A percentile compares a stretch with the other conserved stretches of the same genome.
phyloP scores from a whole-genome alignment of 2,888 invertebrate genomes.

The Notodromas monacha region DNA sequence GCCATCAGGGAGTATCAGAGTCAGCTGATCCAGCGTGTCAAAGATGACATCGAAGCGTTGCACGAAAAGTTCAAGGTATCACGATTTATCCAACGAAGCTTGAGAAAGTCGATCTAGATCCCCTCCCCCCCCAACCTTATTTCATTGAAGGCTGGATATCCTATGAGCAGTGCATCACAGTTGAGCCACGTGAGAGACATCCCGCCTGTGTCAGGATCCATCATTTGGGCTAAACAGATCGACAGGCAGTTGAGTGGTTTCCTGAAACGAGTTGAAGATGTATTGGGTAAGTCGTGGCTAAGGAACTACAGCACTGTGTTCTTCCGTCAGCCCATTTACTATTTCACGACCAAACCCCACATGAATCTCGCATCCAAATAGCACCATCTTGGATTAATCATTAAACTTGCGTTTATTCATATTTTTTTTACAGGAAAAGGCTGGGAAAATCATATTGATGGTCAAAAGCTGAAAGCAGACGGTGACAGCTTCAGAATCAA shows the following conservation, averaged over 20 bases:
- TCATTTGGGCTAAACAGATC: constrained; percentile 96
- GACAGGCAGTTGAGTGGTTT: constrained; percentile 87
- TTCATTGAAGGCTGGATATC: constrained; percentile 61
- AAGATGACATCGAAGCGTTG: constrained; percentile 86
- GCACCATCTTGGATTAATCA: too few species aligned
- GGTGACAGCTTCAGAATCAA: constrained; percentile 90
- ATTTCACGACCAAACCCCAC: too few species aligned
- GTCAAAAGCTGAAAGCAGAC: constrained; percentile 81
- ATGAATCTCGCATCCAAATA: too few species aligned
- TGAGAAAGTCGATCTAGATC: constrained; percentile 1
- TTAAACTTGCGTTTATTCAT: too few species aligned
- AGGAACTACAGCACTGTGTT: constrained; percentile 8
- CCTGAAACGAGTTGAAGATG: constrained; percentile 84
- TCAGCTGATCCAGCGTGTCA: constrained; percentile 88
- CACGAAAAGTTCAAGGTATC: constrained; percentile 86
- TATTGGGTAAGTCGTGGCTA: constrained; percentile 32
- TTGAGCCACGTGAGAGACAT: constrained; percentile 71
- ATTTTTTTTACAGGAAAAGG: constrained; percentile 33
- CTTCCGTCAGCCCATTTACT: too few species aligned
- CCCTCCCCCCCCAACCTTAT: too few species aligned
- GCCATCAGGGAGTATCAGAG: constrained; percentile 98
- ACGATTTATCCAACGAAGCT: constrained; percentile 6
- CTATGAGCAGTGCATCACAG: constrained; percentile 65
- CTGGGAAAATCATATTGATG: constrained; percentile 97
- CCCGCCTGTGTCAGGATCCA: constrained; percentile 86